phyloP scores from a whole-genome alignment of 30 jellyfish, hydroid and myxozoan species.

The Hydractinia echinata region DNA sequence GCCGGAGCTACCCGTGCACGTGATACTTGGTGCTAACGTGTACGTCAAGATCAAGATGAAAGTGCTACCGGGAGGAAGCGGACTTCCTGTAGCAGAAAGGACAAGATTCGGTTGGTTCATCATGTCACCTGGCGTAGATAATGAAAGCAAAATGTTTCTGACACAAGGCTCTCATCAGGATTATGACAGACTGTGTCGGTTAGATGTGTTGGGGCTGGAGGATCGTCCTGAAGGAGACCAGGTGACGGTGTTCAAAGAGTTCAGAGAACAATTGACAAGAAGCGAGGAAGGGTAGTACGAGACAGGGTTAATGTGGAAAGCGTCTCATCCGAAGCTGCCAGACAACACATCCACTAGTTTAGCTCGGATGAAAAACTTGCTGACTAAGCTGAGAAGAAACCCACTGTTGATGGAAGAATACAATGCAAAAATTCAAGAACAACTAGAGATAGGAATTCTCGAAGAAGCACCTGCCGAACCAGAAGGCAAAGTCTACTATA shows the following conservation, averaged over 20 bases:
- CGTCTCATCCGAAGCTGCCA: slow-evolving; percentile 27
- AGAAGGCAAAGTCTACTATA: slow-evolving; percentile 37
- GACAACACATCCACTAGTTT: slow-evolving; percentile 38
- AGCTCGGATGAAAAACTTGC: slow-evolving; percentile 32
- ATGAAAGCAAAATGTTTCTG: slow-evolving; percentile 26
- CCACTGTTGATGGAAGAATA: slow-evolving; percentile 37
- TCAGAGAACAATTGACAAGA: slow-evolving; percentile 58
- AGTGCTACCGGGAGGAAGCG: slow-evolving; percentile 38
- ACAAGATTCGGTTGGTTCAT: slow-evolving; percentile 73
- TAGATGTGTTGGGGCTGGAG: slow-evolving; percentile 64
- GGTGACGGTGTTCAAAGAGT: slow-evolving; percentile 38
- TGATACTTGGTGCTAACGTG: slow-evolving; percentile 43
- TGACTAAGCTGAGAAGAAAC: slow-evolving; percentile 18
- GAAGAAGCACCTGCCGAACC: slow-evolving; percentile 59
- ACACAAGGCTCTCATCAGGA: slow-evolving; percentile 46
- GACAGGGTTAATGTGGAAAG: slow-evolving; percentile 50
- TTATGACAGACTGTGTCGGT: slow-evolving; percentile 54
- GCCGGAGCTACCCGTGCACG: slow-evolving; percentile 35
- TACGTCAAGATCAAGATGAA: slow-evolving; percentile 41
- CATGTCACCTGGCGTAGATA: slow-evolving; percentile 59
- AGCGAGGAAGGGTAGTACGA: slow-evolving; percentile 51
- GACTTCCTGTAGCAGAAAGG: slow-evolving; percentile 64
- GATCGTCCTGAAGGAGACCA: slow-evolving; percentile 63
- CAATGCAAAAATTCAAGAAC: slow-evolving; percentile 45
- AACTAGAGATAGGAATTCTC: slow-evolving; percentile 53